Evolutionary conservation across 1,140 invertebrate species (phyloP).

Genomic region (Lepidotrigona ventralis): DNA sequence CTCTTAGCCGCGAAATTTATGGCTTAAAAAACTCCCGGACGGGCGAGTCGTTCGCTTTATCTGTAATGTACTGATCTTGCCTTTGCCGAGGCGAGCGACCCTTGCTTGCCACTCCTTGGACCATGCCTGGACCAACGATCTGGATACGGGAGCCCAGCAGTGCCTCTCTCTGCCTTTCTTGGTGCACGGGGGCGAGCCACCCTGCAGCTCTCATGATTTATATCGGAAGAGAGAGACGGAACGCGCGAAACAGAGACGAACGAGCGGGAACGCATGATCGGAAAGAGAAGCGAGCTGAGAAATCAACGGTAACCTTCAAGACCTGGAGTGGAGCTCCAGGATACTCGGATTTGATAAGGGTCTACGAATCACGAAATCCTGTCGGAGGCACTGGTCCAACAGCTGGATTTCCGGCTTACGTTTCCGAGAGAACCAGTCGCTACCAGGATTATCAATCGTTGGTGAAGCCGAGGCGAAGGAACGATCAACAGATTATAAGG

Average conservation of each 20-base stretch:
- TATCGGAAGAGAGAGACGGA: slow-evolving; percentile 58
- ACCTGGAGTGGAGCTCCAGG: slow-evolving; percentile 32
- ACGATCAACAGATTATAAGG: background rate
- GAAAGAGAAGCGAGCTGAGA: background rate
- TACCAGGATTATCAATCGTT: background rate
- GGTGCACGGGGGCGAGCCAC: slow-evolving; percentile 65
- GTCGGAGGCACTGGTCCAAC: slow-evolving; percentile 31
- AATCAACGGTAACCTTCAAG: slow-evolving; percentile 54
- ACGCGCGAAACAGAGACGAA: slow-evolving; percentile 35
- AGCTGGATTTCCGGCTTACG: slow-evolving; percentile 48
- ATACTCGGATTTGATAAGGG: slow-evolving; percentile 66
- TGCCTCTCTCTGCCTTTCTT: slow-evolving; percentile 36
- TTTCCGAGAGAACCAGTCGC: slow-evolving; percentile 1
- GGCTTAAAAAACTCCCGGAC: slow-evolving; percentile 79
- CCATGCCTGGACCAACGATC: slow-evolving; percentile 65
- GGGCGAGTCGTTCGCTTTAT: slow-evolving; percentile 77
- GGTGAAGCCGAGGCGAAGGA: background rate
- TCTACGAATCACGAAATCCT: slow-evolving; percentile 54
- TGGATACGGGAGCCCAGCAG: slow-evolving; percentile 63
- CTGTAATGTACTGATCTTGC: slow-evolving; percentile 80
- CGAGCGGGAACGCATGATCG: background rate
- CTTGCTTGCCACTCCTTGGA: slow-evolving; percentile 61
- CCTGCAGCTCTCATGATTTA: slow-evolving; percentile 74
- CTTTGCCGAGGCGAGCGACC: slow-evolving; percentile 70
- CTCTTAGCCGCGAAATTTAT: slow-evolving; percentile 73